Percentiles rank a stretch among this genome's conserved stretches.
phyloP scores from a whole-genome alignment of 2,797 vertebrate species.

The Mionectes olivaceus region DNA sequence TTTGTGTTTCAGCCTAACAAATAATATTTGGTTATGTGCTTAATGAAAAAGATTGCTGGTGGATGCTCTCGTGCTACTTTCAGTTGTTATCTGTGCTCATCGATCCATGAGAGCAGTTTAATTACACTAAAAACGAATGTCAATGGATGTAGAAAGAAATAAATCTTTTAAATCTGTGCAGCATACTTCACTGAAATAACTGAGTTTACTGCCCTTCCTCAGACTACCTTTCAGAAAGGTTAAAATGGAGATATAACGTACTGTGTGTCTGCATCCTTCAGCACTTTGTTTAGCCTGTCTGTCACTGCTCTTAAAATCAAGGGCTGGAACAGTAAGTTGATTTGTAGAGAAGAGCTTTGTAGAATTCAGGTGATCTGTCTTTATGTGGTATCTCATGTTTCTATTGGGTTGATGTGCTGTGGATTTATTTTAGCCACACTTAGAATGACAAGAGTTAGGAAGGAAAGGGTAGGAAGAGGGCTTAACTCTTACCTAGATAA shows the following conservation, averaged over 20 bases:
- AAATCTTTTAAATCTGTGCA: slow-evolving; percentile 47
- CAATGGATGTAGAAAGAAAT: slow-evolving; percentile 20
- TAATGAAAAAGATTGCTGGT: slow-evolving; percentile 47
- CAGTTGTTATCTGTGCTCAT: slow-evolving; percentile 47
- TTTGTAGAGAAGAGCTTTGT: background rate
- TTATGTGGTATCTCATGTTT: background rate
- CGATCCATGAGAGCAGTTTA: slow-evolving; percentile 59
- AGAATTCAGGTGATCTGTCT: background rate
- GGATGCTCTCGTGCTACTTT: background rate
- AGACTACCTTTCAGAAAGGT: background rate
- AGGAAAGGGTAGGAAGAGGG: background rate
- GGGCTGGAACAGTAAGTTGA: background rate
- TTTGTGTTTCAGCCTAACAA: slow-evolving; percentile 47
- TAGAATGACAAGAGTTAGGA: background rate
- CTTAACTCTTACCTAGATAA: background rate
- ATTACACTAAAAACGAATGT: slow-evolving; percentile 62
- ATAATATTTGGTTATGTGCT: slow-evolving; percentile 59
- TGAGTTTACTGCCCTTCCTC: background rate
- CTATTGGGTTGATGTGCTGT: background rate
- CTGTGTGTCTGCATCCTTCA: background rate
- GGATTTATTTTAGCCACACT: background rate
- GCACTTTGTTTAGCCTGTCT: background rate
- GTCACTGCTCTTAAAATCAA: background rate
- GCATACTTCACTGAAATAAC: background rate
- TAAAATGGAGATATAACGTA: background rate